These are phyloP conservation scores for Aurelia sp. DNA, from an alignment of 30 jellyfish, hydroid and myxozoan species.

Conservation along the genomic window DNA sequence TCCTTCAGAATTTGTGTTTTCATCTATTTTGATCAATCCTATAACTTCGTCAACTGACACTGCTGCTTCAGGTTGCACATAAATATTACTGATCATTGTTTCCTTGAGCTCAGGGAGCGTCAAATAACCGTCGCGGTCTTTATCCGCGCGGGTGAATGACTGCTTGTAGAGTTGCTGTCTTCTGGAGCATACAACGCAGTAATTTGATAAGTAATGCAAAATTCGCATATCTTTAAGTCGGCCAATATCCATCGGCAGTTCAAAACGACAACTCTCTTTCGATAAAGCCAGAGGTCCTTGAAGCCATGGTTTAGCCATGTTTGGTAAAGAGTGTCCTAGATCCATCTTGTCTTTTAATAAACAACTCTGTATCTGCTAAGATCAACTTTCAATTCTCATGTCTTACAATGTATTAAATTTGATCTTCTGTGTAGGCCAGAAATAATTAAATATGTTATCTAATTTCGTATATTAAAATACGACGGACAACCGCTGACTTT, in stretches of 20 bases:
- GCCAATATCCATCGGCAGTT: conserved; percentile 75
- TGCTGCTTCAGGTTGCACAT: conserved; percentile 69
- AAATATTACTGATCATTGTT: conserved; percentile 45
- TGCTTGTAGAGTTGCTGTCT: conserved; percentile 69
- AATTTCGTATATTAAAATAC: too few species aligned
- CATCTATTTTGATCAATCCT: conserved; percentile 18
- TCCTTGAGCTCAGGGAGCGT: conserved; percentile 52
- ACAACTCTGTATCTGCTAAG: too few species aligned
- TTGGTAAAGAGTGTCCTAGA: conserved; percentile 24
- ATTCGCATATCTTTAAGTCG: conserved; percentile 35
- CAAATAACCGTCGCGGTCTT: conserved; percentile 65
- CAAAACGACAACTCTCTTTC: conserved; percentile 80
- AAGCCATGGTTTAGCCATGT: conserved; percentile 80
- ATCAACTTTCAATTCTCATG: neutral
- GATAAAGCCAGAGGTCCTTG: conserved; percentile 83
- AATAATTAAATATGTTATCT: too few species aligned
- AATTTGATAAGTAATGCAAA: conserved; percentile 36
- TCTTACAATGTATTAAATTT: neutral
- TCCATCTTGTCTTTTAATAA: conserved; percentile 30
- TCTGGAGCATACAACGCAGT: conserved; percentile 75
- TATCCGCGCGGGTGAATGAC: conserved; percentile 61
- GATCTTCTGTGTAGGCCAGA: neutral
- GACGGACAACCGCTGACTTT: too few species aligned
- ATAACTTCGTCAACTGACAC: conserved; percentile 39
- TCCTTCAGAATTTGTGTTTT: neutral